phyloP scores from a whole-genome alignment of 2,797 vertebrate species.

The Eulemur mongoz region DNA sequence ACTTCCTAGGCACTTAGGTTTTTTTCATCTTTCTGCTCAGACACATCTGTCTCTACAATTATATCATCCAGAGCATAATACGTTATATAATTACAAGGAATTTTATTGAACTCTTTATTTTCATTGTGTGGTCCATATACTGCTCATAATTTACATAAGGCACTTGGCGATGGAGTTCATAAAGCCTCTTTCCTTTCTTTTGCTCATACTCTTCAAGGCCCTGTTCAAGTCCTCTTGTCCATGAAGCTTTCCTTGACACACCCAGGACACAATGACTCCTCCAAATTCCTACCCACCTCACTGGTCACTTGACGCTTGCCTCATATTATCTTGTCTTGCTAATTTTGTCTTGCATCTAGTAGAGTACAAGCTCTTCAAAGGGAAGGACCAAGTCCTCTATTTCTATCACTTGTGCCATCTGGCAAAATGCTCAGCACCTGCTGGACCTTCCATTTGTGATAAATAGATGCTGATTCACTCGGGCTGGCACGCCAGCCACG shows the following conservation, averaged over 20 bases:
- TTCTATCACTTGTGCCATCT: neutral
- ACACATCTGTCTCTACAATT: constrained; percentile 42
- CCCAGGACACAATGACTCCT: accelerated
- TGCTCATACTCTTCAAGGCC: neutral
- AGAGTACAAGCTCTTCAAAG: neutral
- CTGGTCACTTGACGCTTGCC: neutral
- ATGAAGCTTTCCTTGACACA: neutral
- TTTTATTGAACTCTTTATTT: constrained; percentile 20
- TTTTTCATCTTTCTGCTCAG: constrained; percentile 45
- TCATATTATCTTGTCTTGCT: neutral
- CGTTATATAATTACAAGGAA: neutral
- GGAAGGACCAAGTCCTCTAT: neutral
- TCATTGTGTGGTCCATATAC: neutral
- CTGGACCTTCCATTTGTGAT: neutral
- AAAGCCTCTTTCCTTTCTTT: neutral
- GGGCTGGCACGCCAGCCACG: neutral
- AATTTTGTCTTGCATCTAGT: neutral
- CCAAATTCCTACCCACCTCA: too few relatives aligned
- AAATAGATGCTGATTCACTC: neutral
- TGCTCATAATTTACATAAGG: neutral
- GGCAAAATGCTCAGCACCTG: neutral
- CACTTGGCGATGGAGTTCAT: neutral
- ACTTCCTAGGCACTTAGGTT: neutral
- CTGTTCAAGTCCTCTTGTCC: neutral
- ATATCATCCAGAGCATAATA: constrained; percentile 4